Base-by-base conservation (phyloP, 2,888 invertebrate species). In the Philonicus albiceps region DNA sequence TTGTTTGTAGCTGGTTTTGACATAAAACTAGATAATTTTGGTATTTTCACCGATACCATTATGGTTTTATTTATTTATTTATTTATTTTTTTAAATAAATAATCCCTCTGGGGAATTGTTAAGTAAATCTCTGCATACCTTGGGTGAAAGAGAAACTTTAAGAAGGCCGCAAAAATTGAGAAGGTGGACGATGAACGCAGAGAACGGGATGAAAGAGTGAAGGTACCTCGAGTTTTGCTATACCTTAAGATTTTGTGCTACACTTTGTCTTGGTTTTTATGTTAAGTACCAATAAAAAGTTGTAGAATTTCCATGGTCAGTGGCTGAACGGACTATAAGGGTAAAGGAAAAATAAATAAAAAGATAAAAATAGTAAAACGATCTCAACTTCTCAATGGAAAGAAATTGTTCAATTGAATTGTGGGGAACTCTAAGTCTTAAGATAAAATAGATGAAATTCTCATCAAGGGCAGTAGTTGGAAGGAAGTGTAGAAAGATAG, bases 391-490 rank as follows among this genome's bases (percentile, higher is more conserved):
- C 43, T 40, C 22, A 43, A 78, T 27, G 7, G 34, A 43, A 80
- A n/a, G 80, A 80, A 49, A 37, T 22, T 43, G 7, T 30, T 16
- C 81, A 53, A 81, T 81, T 40, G 81, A 81, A 64, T 81, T 53
- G 55, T 81, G 81, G 13, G 13, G 40, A 81, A 55, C 19, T 78
- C 27, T 40, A n/a, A 43, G 19, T 37, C 74, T 40, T 49, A n/a
- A 74, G 53, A 34, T 49, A 81, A 81, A 81, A 81, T 81, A 31
- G 55, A 81, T 81, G 53, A 81, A 81, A 81, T 81, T 81, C 81
- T 55, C 55, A 31, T 55, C 81, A 81, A 81, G 81, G 81, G 81
- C 55, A 81, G 30, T 40, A 34, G 34, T 43, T 43, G 76, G 40
- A 74, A 19, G 27, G 74, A 27, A 27, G 64, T 64, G 64, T 22